Percentiles rank a stretch among this genome's conserved stretches.
Conservation (phyloP, 2,888 invertebrate genomes). For the Ditylenchus weischeri region DNA sequence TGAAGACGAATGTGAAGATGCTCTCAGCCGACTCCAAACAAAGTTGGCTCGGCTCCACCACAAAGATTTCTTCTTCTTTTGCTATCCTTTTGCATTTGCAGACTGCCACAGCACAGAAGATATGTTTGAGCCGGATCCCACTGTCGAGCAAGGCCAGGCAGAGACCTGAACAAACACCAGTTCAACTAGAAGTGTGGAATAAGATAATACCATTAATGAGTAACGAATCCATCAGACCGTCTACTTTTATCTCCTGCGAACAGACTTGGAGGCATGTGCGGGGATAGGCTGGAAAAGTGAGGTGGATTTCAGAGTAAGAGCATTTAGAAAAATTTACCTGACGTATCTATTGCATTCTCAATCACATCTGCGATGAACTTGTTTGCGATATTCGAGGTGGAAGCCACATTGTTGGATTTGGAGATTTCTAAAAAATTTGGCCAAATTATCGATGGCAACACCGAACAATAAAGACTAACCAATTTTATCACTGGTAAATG, state of each 20-base stretch:
- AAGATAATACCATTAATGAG: conserved; percentile 18
- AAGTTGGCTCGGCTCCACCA: conserved; percentile 18
- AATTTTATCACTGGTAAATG: conserved; percentile 7
- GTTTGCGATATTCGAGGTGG: conserved; percentile 6
- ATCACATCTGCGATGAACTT: conserved; percentile 18
- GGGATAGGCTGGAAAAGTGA: conserved; percentile 21
- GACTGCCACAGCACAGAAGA: conserved; percentile 26
- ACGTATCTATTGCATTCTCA: conserved; percentile 16
- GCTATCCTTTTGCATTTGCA: conserved; percentile 3
- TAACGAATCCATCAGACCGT: conserved; percentile 23
- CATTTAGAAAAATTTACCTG: neutral
- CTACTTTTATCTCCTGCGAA: conserved; percentile 22
- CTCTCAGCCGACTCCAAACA: conserved; percentile 7
- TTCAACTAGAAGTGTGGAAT: too few species aligned
- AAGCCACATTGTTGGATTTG: conserved; percentile 1
- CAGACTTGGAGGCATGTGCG: conserved; percentile 28
- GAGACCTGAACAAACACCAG: neutral
- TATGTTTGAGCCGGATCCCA: conserved; percentile 27
- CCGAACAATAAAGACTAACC: conserved; percentile 7
- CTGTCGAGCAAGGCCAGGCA: conserved; percentile 31
- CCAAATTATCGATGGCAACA: too few species aligned
- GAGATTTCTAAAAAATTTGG: conserved; percentile 10
- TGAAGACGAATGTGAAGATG: conserved; percentile 31
- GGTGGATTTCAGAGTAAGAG: neutral
- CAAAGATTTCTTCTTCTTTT: conserved; percentile 7